Conservation (phyloP, 1,140 invertebrate genomes). For the Papilio xuthus region DNA sequence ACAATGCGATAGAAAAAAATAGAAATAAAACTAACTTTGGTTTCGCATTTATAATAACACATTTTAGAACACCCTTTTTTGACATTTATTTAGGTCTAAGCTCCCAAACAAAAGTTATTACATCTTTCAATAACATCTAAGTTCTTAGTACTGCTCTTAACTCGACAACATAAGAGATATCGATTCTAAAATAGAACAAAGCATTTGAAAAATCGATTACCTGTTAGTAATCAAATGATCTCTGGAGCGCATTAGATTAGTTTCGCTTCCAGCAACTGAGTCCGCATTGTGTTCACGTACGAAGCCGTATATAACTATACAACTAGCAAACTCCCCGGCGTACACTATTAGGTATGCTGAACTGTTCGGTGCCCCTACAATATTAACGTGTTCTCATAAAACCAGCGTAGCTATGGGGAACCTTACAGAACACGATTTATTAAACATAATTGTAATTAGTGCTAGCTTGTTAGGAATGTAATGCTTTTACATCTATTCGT, state of each 20-base stretch:
- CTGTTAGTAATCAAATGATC: constrained; percentile 23
- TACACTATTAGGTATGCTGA: constrained; percentile 28
- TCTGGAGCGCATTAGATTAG: constrained; percentile 7
- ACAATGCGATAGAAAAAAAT: too few species aligned
- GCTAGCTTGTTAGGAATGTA: neutral
- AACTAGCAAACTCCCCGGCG: neutral
- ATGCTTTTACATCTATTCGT: neutral
- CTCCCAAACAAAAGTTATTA: too few species aligned
- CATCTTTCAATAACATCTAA: neutral
- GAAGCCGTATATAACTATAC: neutral
- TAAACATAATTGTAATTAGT: constrained; percentile 20
- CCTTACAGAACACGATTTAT: neutral
- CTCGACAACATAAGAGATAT: neutral
- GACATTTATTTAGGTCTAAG: too few species aligned
- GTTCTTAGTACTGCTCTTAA: neutral
- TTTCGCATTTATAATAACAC: too few species aligned
- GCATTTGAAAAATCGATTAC: constrained; percentile 16
- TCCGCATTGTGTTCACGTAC: constrained; percentile 28
- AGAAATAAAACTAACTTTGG: too few species aligned
- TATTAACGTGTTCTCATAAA: constrained; percentile 33
- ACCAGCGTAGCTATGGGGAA: constrained; percentile 7
- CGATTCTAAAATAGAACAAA: neutral
- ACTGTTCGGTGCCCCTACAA: constrained; percentile 25
- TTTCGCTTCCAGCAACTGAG: constrained; percentile 12
- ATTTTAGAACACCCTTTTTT: too few species aligned